A percentile compares a stretch with the other conserved stretches of the same genome.
Conservation (phyloP, 2,797 vertebrate genomes). For the Clarias laeviceps region DNA sequence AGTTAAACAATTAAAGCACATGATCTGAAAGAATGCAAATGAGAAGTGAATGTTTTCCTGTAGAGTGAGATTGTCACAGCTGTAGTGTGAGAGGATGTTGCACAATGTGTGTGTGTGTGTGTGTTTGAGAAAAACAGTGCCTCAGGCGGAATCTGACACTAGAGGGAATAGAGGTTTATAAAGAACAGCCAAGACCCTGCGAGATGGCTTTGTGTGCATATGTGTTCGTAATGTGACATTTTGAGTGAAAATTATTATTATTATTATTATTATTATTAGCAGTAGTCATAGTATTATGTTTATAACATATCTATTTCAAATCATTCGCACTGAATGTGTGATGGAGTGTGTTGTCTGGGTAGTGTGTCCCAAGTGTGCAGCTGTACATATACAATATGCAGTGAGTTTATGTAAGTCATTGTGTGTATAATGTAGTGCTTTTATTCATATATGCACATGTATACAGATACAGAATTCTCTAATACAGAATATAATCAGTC, state of each 20-base stretch:
- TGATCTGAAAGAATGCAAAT: background rate
- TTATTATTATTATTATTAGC: background rate
- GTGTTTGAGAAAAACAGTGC: conserved; percentile 28
- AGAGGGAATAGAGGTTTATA: conserved; percentile 40
- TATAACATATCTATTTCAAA: background rate
- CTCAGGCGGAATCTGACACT: conserved; percentile 19
- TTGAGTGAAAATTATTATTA: background rate
- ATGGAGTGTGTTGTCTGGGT: background rate
- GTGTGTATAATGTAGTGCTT: background rate
- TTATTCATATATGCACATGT: background rate
- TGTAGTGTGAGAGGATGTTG: conserved; percentile 20
- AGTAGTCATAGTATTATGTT: background rate
- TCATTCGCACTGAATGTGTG: background rate
- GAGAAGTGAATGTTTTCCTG: conserved; percentile 5
- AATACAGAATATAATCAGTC: background rate
- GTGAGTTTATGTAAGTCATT: background rate
- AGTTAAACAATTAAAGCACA: background rate
- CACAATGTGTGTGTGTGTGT: conserved; percentile 7
- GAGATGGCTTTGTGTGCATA: conserved; percentile 14
- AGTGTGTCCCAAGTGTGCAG: background rate
- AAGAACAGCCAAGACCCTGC: conserved; percentile 37
- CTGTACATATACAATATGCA: background rate
- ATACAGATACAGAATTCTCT: too few species aligned
- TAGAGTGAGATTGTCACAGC: background rate
- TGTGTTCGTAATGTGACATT: conserved; percentile 22